Evolutionary conservation across 1,140 invertebrate genomes (phyloP), one percentile per base, ranked within the genome.

Genomic region (Drosophila ohnishii): DNA sequence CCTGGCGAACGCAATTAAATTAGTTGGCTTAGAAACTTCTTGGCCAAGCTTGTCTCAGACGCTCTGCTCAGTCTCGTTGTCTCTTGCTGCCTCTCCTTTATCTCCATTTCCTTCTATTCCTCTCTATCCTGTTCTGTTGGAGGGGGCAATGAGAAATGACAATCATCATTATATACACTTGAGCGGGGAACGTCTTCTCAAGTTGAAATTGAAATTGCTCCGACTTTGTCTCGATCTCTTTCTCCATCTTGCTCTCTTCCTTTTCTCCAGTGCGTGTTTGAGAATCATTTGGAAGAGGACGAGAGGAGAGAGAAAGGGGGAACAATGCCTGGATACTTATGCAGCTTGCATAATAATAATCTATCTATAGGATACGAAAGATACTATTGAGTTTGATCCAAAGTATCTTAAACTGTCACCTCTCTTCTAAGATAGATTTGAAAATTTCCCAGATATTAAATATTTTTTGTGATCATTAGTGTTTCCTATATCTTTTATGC

Each of bases 111-210:
- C 40, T 13, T 40, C 58, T 51, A n/a, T 53, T 35, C 32, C 50
- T 34, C 48, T 64, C 50, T 67, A 44, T 64, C 39, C 28, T 37
- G 22, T 40, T 37, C 32, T 22, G 32, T 22, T 42, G n/a, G 74
- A 69, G 64, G 65, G 45, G 60, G 79, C 62, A 78, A 80, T 84
- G 80, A 83, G 74, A 83, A 84, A 76, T 78, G 80, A 88, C 84
- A 88, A 88, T 87, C 83, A 87, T 87, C 83, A 88, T 87, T 88
- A 88, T 75, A 55, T 78, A 72, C 84, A 87, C 77, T 87, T 67
- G 67, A 86, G 42, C 66, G 69, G 69, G 57, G 50, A 53, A 22
- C 50, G 34, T 62, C 57, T 53, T 71, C 72, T 78, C 55, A 61
- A 63, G 61, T 59, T 71, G 61, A 78, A 82, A 81, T 64, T 64